These are phyloP conservation scores for Aquatica leii DNA, from an alignment of 2,888 invertebrate species.

Conservation along the genomic window DNA sequence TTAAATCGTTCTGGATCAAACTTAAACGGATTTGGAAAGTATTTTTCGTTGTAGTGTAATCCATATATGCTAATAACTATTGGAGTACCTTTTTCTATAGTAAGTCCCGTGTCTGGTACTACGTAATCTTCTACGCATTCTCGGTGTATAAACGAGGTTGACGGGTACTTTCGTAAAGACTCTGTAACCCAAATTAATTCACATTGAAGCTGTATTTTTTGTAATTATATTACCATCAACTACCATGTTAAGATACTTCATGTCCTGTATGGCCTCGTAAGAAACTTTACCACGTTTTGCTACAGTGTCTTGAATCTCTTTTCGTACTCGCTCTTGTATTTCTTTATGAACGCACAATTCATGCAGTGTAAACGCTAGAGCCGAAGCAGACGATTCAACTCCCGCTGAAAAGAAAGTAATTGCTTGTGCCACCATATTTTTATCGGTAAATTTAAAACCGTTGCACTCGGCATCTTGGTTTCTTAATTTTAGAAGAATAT, in stretches of 20 bases:
- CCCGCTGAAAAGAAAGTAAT: constrained; percentile 64
- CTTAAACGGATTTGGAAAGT: constrained; percentile 55
- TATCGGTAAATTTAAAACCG: constrained; percentile 12
- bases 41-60: constrained; percentile 54
- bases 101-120: constrained; percentile 44
- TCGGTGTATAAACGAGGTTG: constrained; percentile 51
- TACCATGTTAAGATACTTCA: constrained; percentile 64
- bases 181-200: constrained; percentile 51
- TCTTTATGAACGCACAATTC: constrained; percentile 59
- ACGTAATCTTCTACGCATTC: constrained; percentile 48
- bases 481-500: constrained; percentile 56
- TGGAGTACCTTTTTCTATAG: constrained; percentile 53
- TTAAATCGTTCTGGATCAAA: constrained; percentile 58
- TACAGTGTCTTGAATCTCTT: constrained; percentile 57
- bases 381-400: constrained; percentile 64
- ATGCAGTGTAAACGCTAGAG: constrained; percentile 60
- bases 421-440: constrained; percentile 56
- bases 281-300: constrained; percentile 55
- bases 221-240: constrained; percentile 59
- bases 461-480: constrained; percentile 21
- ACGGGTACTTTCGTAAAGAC: constrained; percentile 59
- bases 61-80: constrained; percentile 53
- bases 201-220: too few species aligned
- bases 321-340: constrained; percentile 60
- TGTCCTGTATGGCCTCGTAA: constrained; percentile 61